Evolutionary conservation across 2,797 vertebrate genomes (phyloP), one percentile per base, ranked within the genome.

Genomic region (Alcedo atthis): DNA sequence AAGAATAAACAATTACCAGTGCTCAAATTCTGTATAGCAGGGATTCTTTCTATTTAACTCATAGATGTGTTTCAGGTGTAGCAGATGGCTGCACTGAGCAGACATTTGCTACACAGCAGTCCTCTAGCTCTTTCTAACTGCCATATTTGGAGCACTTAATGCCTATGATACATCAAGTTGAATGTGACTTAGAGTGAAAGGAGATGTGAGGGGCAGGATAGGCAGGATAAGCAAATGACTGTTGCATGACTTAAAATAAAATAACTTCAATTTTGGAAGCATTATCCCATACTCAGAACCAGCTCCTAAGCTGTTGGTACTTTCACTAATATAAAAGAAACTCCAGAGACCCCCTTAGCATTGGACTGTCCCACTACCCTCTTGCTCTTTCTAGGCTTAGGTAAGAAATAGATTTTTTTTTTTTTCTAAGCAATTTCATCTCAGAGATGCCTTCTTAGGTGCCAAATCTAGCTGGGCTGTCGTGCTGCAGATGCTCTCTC

Each of bases 141-240:
- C 73, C 68, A 1, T 57, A 22, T 78, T 92, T 67, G 74, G 88
- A 94, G 97, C 97, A 97, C 96, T 97, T 97, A 96, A 91, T 64
- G 59, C 69, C 62, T 92, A 22, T 32, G 37, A 87, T 81, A 79
- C 79, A 42, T 33, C 57, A 24, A 73, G 19, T 66, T 80, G 85
- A 90, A 32, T 2, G 2, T 57, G 43, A n/a, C 75, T n/a, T 8
- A 58, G 24, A 46, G 70, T 17, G 3, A 91, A 81, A 63, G 53
- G 62, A 94, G 73, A 21, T 53, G n/a, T 73, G 43, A 87, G 55
- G 51, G 73, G 32, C 76, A 81, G 66, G 55, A 64, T 55, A 77
- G 73, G 32, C 76, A 81, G 66, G 55, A 64, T 55, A 77, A 91
- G 67, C 33, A 91, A 59, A 70, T 92, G 32, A 79, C 18, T 78